A percentile compares a stretch with the other conserved stretches of the same genome.
Conservation (phyloP, 2,797 vertebrate species). For the Epinephelus coioides region DNA sequence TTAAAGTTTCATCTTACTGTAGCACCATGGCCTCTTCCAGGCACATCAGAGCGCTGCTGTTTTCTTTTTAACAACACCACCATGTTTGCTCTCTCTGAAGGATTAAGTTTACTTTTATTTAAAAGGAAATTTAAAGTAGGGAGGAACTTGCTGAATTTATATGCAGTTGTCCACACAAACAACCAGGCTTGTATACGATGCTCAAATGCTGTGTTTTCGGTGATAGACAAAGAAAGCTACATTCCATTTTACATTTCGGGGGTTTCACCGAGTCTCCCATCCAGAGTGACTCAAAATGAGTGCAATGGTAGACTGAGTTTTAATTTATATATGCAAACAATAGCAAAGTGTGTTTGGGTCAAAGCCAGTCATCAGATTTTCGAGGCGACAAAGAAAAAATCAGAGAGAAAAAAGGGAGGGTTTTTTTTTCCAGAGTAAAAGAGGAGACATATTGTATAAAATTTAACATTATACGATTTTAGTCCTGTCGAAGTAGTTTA, state of each 20-base stretch:
- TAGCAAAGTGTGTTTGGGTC: slow-evolving; percentile 18
- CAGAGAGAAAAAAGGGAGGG: not conserved
- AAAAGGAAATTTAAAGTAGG: slow-evolving; percentile 72
- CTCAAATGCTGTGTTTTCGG: slow-evolving; percentile 29
- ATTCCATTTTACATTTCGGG: slow-evolving; percentile 32
- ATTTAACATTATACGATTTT: slow-evolving; percentile 1
- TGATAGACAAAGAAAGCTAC: slow-evolving; percentile 37
- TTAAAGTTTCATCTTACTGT: slow-evolving; percentile 78
- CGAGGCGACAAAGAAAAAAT: slow-evolving; percentile 9
- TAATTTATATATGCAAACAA: slow-evolving; percentile 62
- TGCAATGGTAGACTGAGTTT: slow-evolving; percentile 57
- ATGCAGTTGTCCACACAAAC: slow-evolving; percentile 50
- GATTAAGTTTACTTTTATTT: slow-evolving; percentile 76
- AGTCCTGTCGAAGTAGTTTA: not conserved
- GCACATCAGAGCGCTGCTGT: slow-evolving; percentile 68
- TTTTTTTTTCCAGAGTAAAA: slow-evolving; percentile 1
- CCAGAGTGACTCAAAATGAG: slow-evolving; percentile 53
- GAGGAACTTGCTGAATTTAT: slow-evolving; percentile 57
- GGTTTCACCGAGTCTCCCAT: slow-evolving; percentile 49
- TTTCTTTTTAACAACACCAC: slow-evolving; percentile 71
- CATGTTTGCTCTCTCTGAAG: slow-evolving; percentile 61
- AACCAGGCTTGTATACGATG: slow-evolving; percentile 26
- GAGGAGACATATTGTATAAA: not conserved
- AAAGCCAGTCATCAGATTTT: slow-evolving; percentile 4
- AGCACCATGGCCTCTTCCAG: slow-evolving; percentile 63